Base-by-base conservation (phyloP, 2,797 vertebrate species). In the Muraenolepis orangiensis region DNA sequence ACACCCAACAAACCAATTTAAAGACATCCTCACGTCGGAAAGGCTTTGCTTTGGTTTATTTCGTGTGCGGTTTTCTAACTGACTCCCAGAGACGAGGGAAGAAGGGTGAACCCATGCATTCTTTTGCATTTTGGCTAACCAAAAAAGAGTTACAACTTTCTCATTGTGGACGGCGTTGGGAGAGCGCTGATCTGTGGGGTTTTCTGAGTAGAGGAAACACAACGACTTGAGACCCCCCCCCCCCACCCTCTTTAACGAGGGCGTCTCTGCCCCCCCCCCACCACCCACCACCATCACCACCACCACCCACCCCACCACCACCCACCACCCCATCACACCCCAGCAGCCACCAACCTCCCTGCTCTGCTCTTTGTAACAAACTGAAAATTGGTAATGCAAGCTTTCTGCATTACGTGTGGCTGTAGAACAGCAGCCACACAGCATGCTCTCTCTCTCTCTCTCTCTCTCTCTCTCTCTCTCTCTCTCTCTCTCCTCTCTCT, bases 331-430 rank as follows among this genome's bases (percentile, higher is more conserved):
- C 18, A 20, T 14, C 40, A 1, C 40, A 14, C 46, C 46, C 46
- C 46, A n/a, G 6, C 42, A 4, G 16, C 18, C 14, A 46, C 42
- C 42, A 46, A 34, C 16, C 42, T 46, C 14, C 16, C n/a, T 40
- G n/a, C 23, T 36, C 2, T 28, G 28, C 40, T 16, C 13, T 32
- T 13, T 26, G 26, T 85, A 83, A 84, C 81, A 70, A 85, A 82
- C 77, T 73, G 71, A 70, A 80, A 74, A 51, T 51, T 29, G 70
- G 82, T 78, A 78, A 81, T 82, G 78, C 77, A 78, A 71, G 80
- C 82, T 76, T 76, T 69, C 69, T 70, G 68, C 72, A 32, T 72
- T 76, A 72, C 71, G 70, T 73, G 77, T 28, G 75, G 73, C 75
- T 51, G 46, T 51, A 72, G 73, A 73, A 74, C 75, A 73, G 74